Evolutionary conservation across 1,140 invertebrate genomes (phyloP).

Genomic region (Conus ventricosus): DNA sequence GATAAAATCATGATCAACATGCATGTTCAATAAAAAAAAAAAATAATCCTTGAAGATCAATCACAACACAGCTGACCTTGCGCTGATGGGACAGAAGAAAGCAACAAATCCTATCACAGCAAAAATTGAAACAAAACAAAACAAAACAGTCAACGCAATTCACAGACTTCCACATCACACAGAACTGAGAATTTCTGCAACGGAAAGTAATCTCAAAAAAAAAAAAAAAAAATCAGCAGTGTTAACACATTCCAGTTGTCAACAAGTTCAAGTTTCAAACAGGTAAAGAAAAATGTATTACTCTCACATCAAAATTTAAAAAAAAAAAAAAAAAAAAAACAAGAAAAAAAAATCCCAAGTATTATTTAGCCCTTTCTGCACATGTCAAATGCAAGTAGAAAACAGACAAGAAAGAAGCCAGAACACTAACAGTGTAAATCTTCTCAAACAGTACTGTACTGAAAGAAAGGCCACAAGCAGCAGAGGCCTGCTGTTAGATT

Average conservation of each 20-base stretch:
- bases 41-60: neutral
- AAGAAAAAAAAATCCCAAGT: neutral
- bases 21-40: neutral
- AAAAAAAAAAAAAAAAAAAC: neutral
- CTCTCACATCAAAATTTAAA: neutral
- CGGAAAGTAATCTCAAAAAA: neutral
- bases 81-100: neutral
- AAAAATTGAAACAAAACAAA: neutral
- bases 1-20: constrained; percentile 11
- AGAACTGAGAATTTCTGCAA: neutral
- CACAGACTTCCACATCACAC: neutral
- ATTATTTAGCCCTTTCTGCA: neutral
- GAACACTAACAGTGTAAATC: neutral
- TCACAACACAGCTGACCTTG: constrained; percentile 3
- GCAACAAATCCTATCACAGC: neutral
- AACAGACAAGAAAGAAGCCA: neutral
- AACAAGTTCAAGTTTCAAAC: neutral
- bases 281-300: no score
- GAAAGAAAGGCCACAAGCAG: neutral
- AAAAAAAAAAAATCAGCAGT: neutral
- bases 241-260: neutral
- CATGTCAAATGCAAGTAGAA: neutral
- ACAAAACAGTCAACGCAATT: neutral
- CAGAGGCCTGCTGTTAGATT: neutral
- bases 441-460: neutral